Base-by-base conservation (phyloP, 64 coral and sea anemone species). In the Orbicella faveolata region DNA sequence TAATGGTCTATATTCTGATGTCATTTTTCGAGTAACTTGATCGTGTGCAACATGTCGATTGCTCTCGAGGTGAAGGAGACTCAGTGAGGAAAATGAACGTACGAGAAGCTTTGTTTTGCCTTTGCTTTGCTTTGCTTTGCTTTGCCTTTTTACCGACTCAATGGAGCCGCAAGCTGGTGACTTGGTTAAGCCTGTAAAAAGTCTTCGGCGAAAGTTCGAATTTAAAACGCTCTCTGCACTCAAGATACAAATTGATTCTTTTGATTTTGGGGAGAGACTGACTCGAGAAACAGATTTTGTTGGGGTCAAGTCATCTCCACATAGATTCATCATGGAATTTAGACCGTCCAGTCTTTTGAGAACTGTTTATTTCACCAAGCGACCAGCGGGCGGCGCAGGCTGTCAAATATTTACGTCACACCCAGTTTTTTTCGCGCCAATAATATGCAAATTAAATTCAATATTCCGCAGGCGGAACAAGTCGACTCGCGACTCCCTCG, bases 101-200 rank as follows among this genome's bases (percentile, higher is more conserved):
- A 0, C 30, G 30, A 30, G 0, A 30, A 0, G 30, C 30, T 30
- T 30, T 30, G 30, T 30, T 30, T 30, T 30, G 30, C 30, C 30
- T 30, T 30, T 30, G 30, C 30, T 30, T 30, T 30, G 0, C 30
- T 30, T 30, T 30, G 30, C 84, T 67, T 87, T 87, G 52, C 10
- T 73, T n/a, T 87, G 84, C 69, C 67, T 74, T 75, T 87, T 87
- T 5, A 75, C 64, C 53, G 69, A 75, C 9, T 75, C 34, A 5
- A 75, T 36, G 73, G 25, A 61, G 30, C 59, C 59, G 21, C 76
- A 61, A 7, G 59, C 59, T 61, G 8, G 59, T 61, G 59, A 61
- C 59, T 61, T 61, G 8, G 6, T 13, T 9, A 36, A 13, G 25
- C 34, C 73, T 0, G 1, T 36, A 25, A 75, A 75, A 75, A 36